A percentile compares a stretch with the other conserved stretches of the same genome.
Conservation (phyloP, 2,888 invertebrate species). For the Tetropium fuscum region DNA sequence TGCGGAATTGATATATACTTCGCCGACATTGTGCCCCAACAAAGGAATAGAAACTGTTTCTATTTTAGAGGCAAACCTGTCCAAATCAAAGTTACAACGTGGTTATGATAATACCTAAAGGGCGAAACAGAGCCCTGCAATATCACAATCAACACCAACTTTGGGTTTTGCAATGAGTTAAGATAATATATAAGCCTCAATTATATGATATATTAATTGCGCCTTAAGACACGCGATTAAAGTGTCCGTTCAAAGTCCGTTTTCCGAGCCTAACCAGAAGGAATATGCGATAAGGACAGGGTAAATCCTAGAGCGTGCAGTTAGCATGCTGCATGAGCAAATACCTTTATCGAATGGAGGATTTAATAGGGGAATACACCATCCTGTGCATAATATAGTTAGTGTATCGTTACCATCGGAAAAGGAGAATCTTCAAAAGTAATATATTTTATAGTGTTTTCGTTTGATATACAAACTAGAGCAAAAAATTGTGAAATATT, state of each 20-base stretch:
- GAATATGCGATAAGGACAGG: constrained; percentile 14
- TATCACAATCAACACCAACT: constrained; percentile 29
- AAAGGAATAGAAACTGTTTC: no score
- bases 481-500: no score
- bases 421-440: no score
- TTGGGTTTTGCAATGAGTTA: constrained; percentile 28
- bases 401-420: no score
- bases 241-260: constrained; percentile 30
- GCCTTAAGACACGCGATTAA: constrained; percentile 34
- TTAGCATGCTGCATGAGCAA: background rate
- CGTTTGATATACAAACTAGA: no score
- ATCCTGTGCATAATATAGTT: no score
- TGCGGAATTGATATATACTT: no score
- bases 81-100: constrained; percentile 18
- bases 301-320: constrained; percentile 7
- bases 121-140: constrained; percentile 27
- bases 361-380: no score
- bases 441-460: no score
- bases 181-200: constrained; percentile 35
- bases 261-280: constrained; percentile 16
- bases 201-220: constrained; percentile 37
- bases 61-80: no score
- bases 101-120: constrained; percentile 17
- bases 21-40: no score
- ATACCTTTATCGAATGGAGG: no score